Percentiles rank a stretch among this genome's conserved stretches.
Conservation (phyloP, 2,113 vertebrate species). For the Pseudorhombus dupliciocellatus region DNA sequence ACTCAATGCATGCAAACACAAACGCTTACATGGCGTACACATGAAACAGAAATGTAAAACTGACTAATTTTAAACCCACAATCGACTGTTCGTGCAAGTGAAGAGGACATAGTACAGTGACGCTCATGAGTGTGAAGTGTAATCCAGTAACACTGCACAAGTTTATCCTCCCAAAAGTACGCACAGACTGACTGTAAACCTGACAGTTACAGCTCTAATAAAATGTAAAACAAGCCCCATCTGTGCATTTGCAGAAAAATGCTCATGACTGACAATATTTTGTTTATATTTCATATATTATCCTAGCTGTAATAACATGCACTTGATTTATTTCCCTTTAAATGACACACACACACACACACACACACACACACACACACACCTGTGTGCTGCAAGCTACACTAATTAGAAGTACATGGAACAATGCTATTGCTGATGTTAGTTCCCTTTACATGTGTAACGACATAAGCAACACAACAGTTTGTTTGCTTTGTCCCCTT, state of each 20-base stretch:
- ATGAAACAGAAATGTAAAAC: conserved; percentile 26
- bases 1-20: conserved; percentile 42
- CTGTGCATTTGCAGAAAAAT: conserved; percentile 22
- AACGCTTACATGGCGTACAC: conserved; percentile 28
- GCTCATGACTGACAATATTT: neutral
- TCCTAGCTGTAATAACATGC: neutral
- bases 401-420: conserved; percentile 61
- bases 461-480: conserved; percentile 79
- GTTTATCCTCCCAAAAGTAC: conserved; percentile 55
- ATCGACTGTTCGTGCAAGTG: conserved; percentile 12
- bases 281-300: conserved; percentile 2
- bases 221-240: conserved; percentile 8
- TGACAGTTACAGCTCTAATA: conserved; percentile 20
- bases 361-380: neutral
- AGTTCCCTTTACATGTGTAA: conserved; percentile 78
- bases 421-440: conserved; percentile 63
- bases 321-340: conserved; percentile 9
- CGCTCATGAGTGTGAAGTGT: conserved; percentile 13
- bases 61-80: conserved; percentile 38
- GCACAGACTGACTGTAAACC: conserved; percentile 24
- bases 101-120: conserved; percentile 33
- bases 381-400: neutral
- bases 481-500: conserved; percentile 87
- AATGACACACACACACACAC: neutral
- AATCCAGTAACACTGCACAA: conserved; percentile 60